Evolutionary conservation across 2,113 vertebrate species (phyloP), one percentile per base, ranked within the genome.

Genomic region (Anas platyrhynchos): DNA sequence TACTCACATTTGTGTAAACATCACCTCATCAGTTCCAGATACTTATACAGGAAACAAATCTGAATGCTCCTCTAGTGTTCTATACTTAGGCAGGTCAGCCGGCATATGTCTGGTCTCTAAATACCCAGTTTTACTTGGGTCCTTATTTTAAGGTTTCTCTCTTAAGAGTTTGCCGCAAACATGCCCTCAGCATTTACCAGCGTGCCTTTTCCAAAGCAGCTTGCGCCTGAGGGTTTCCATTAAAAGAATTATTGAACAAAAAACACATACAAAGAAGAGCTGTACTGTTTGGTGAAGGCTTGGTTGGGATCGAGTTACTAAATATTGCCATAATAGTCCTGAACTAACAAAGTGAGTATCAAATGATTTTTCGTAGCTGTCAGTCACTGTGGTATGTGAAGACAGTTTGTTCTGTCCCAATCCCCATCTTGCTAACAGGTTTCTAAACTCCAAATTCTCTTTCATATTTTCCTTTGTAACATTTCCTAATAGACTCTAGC

Each of bases 21-120:
- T 97, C 97, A 97, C 95, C 97, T 98, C 98, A 98, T 97, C 97
- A 95, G 97, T 97, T 97, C 96, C 96, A 97, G 97, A 97, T 98
- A 97, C 97, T 97, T 98, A 97, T 93, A 98, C 97, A 98, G 97
- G 98, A 98, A 98, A 98, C 97, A 97, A 98, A 98, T 98, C 97
- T 97, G 97, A 97, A 97, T 97, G 97, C 97, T 96, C 93, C 96
- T 97, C 95, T 96, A 96, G 97, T 92, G 97, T 97, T 97, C 98
- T 98, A 98, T 98, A 98, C 98, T 98, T 98, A 98, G 98, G 93
- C 91, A 91, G 95, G 97, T 97, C 97, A 97, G 96, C 97, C 91
- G 74, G 97, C 97, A 97, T 97, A 96, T 98, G 98, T 98, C 98
- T 98, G 83, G 93, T 96, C 97, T 96, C 95, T 97, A 98, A 98